Base-by-base conservation (phyloP, 2,797 vertebrate genomes). In the Mico argentatus region DNA sequence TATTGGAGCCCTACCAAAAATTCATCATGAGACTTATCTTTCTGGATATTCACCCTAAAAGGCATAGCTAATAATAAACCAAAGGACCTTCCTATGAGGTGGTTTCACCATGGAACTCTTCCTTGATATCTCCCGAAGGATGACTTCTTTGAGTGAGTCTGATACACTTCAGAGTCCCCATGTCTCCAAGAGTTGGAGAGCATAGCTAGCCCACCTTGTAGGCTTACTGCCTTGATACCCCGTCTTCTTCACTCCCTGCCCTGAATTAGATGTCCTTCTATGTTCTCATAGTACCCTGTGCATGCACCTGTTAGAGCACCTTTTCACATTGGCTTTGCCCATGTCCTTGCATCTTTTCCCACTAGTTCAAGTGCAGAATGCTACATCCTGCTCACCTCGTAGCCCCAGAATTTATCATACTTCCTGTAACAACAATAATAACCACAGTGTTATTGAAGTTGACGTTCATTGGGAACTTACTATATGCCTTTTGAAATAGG, bases 1-100 rank as follows among this genome's bases (percentile, higher is more conserved):
- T 76, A 22, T n/a, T 84, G 90, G 95, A 91, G 27, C 92, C 27
- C 61, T 46, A 39, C 80, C 95, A 97, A 70, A 93, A 93, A 27
- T 70, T 80, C 48, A 75, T 14, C 15, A 1, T 7, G 76, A 83
- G 55, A 19, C 90, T 96, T 30, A 19, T 76, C 89, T 95, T 96
- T 94, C 90, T 82, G 44, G 36, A 91, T 44, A 76, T 89, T 79
- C 85, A 15, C 79, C 67, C 59, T 57, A n/a, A 83, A 30, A 39
- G 70, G 14, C 70, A 81, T 90, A 57, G 67, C 75, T 82, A 67
- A 41, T 61, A 50, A 88, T 82, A 79, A 83, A 72, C 64, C 30
- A 14, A 59, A 92, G 73, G 36, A 24, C 70, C 22, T 36, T 93
- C 52, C 57, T 41, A 48, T 55, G 77, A 80, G 46, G n/a, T 88